phyloP scores from a whole-genome alignment of 2,113 vertebrate genomes.

The Silurus meridionalis region DNA sequence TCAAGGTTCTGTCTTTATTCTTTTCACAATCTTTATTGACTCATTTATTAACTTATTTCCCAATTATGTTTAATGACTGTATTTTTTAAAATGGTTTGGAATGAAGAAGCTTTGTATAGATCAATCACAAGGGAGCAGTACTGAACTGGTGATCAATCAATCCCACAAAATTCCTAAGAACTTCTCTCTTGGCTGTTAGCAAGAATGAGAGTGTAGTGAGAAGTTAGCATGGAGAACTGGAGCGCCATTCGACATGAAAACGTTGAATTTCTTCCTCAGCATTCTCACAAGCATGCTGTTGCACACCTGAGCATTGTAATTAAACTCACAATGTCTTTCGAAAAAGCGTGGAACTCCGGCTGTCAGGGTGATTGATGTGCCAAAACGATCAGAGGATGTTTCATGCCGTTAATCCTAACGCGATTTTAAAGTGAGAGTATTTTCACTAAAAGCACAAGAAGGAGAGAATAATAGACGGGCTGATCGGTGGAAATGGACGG shows the following conservation, averaged over 20 bases:
- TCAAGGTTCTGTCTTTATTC: neutral
- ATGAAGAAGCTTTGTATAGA: neutral
- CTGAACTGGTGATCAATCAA: neutral
- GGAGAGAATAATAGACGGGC: neutral
- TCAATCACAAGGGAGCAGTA: neutral
- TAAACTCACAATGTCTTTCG: neutral
- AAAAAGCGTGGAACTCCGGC: neutral
- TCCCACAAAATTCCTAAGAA: neutral
- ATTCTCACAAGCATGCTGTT: neutral
- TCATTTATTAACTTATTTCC: neutral
- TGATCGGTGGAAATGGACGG: neutral
- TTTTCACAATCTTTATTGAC: neutral
- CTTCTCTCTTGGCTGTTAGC: neutral
- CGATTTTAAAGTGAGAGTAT: neutral
- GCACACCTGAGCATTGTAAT: neutral
- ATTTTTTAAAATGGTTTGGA: neutral
- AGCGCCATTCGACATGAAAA: neutral
- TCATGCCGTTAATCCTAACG: neutral
- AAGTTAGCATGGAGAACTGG: neutral
- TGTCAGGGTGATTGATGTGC: neutral
- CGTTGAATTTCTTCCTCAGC: neutral
- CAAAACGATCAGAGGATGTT: neutral
- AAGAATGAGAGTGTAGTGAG: neutral
- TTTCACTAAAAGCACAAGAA: conserved; percentile 2
- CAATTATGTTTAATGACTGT: neutral